These are phyloP conservation scores for Brachyhypopomus occidentalis DNA, from an alignment of 2,113 vertebrate genomes.

Conservation along the genomic window DNA sequence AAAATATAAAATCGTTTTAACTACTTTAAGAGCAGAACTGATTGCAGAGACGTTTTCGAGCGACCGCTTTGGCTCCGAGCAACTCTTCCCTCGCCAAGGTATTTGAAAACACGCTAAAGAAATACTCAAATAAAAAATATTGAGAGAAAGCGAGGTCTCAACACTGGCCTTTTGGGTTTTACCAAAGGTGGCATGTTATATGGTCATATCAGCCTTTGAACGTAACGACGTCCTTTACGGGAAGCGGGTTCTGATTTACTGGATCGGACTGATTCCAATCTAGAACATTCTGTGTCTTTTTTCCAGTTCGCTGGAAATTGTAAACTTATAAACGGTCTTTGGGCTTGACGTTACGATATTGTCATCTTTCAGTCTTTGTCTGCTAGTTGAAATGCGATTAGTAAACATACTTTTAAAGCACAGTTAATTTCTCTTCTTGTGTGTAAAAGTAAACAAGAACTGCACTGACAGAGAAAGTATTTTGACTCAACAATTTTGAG, in stretches of 20 bases:
- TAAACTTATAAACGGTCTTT: background rate
- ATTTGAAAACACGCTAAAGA: constrained; percentile 43
- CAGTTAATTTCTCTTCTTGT: too few relatives aligned
- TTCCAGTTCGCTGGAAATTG: background rate
- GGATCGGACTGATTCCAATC: background rate
- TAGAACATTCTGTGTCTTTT: background rate
- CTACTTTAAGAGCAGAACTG: constrained; percentile 6
- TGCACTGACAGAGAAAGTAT: too few relatives aligned
- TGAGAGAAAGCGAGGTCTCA: constrained; percentile 18
- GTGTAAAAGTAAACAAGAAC: too few relatives aligned
- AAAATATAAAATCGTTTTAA: constrained; percentile 2
- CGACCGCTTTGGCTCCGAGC: constrained; percentile 4
- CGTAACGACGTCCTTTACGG: constrained; percentile 25
- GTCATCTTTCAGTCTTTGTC: too few relatives aligned
- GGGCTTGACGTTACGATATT: background rate
- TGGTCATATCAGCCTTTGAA: background rate
- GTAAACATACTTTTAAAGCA: too few relatives aligned
- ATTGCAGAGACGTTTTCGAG: background rate
- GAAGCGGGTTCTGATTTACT: constrained; percentile 8
- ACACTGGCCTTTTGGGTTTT: constrained; percentile 19
- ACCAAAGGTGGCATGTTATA: constrained; percentile 35
- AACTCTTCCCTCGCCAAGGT: constrained; percentile 54
- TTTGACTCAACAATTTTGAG: background rate
- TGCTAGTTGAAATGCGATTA: too few relatives aligned
- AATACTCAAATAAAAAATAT: too few relatives aligned